Evolutionary conservation across 2,888 invertebrate species (phyloP), one percentile per base, ranked within the genome.

Genomic region (Cosmia trapezina): DNA sequence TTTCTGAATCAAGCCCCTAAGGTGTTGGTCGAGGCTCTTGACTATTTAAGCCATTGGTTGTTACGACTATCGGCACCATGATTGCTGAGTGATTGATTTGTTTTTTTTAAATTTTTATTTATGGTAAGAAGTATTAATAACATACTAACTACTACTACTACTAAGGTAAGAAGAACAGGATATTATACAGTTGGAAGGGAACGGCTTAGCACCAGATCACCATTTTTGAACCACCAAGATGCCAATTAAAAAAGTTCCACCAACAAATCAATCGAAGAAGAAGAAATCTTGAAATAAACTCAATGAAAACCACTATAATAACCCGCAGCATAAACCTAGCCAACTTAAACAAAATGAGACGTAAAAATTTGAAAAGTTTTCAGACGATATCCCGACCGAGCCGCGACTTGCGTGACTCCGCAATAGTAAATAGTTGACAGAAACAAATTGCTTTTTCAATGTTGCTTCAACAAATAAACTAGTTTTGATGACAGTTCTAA

Each of bases 381-480:
- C 88, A 90, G 89, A 90, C 91, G 71, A 84, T 83, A 84, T 87
- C 77, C 78, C 68, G n/a, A 41, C n/a, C 37, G 19, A 67, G 33
- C 60, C 67, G 65, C 56, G n/a, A 65, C 37, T 81, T 62, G 81
- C 92, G 92, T 92, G 92, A 86, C 88, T 84, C 64, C 63, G 37
- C 64, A 70, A 76, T 70, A 76, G 51, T 60, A 66, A 51, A 81
- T 69, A 70, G 86, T 86, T 88, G 91, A 90, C 92, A 91, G 85
- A 74, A 88, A 90, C 85, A 80, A 90, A 92, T 92, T 89, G 89
- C 86, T 89, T 89, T 88, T 76, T 86, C 71, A 85, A 85, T 84
- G 78, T 82, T 82, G 62, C 63, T 54, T 37, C 59, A 81, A 75
- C 77, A 81, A 81, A 85, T 81, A 85, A 75, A 77, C 69, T 64